Conservation (phyloP, 2,113 vertebrate genomes). For the Sisor rabdophorus region DNA sequence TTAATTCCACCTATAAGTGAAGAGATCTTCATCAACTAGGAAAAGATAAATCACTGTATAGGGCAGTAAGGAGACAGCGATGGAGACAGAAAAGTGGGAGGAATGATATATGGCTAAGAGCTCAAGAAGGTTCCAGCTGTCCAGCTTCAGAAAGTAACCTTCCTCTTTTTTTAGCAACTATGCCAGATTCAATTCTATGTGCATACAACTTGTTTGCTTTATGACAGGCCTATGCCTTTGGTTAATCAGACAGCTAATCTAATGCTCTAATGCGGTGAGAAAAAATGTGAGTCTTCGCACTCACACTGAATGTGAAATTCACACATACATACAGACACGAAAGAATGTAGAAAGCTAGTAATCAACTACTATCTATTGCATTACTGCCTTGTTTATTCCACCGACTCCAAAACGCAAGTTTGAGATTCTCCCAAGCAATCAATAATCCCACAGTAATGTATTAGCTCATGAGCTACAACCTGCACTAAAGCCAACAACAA, state of each 20-base stretch:
- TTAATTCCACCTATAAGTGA: slow-evolving; percentile 38
- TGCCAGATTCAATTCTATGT: background rate
- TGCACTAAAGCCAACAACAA: slow-evolving; percentile 25
- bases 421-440: slow-evolving; percentile 8
- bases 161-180: slow-evolving; percentile 4
- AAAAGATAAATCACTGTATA: slow-evolving; percentile 49
- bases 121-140: slow-evolving; percentile 6
- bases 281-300: slow-evolving; percentile 8
- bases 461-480: slow-evolving; percentile 34
- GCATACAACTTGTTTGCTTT: background rate
- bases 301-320: background rate
- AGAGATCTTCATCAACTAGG: slow-evolving; percentile 36
- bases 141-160: slow-evolving; percentile 8
- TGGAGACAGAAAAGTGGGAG: slow-evolving; percentile 13
- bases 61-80: slow-evolving; percentile 18
- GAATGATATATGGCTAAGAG: slow-evolving; percentile 40
- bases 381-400: slow-evolving; percentile 31
- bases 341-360: slow-evolving; percentile 20
- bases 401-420: slow-evolving; percentile 25
- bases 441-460: slow-evolving; percentile 37
- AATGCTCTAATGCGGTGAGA: background rate
- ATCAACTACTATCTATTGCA: slow-evolving; percentile 26
- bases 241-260: background rate
- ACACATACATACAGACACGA: slow-evolving; percentile 14
- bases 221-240: slow-evolving; percentile 9